Conservation (phyloP, 2,113 vertebrate genomes). For the Nicator chloris region DNA sequence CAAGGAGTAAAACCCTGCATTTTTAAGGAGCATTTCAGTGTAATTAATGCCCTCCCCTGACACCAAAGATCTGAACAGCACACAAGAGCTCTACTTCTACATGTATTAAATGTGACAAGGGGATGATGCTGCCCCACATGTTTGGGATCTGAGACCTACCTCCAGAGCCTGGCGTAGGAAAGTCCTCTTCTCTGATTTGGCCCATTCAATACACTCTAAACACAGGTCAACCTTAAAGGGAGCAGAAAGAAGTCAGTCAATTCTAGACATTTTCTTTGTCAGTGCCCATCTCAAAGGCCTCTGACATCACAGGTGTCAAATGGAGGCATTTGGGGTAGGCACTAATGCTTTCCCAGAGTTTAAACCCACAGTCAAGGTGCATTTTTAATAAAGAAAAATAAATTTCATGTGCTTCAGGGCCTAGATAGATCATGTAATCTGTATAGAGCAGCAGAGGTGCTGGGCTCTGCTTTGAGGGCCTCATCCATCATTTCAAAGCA, state of each 20-base stretch:
- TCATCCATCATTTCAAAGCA: not conserved
- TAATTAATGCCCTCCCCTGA: not conserved
- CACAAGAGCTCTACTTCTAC: not conserved
- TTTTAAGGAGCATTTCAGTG: not conserved
- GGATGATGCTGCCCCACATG: no score
- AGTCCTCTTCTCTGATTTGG: constrained; percentile 97
- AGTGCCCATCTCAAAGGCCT: not conserved
- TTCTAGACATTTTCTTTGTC: not conserved
- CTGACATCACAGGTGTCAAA: fast-evolving
- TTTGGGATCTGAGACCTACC: constrained; percentile 65
- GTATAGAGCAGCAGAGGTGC: not conserved
- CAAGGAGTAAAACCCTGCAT: not conserved
- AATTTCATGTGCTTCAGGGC: not conserved
- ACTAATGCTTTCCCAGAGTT: not conserved
- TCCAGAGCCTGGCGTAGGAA: constrained; percentile 97
- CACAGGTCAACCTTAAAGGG: constrained; percentile 85
- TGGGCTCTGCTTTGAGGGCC: not conserved
- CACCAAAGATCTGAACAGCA: fast-evolving
- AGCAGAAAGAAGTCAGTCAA: not conserved
- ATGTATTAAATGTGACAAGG: not conserved
- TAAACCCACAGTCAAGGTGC: not conserved
- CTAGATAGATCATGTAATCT: not conserved
- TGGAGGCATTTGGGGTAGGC: not conserved
- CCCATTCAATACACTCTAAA: constrained; percentile 98
- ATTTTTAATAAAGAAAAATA: not conserved